A percentile compares a stretch with the other conserved stretches of the same genome.
Evolutionary conservation across 2,797 vertebrate species (phyloP).

Genomic region (Eidolon dupreanum): DNA sequence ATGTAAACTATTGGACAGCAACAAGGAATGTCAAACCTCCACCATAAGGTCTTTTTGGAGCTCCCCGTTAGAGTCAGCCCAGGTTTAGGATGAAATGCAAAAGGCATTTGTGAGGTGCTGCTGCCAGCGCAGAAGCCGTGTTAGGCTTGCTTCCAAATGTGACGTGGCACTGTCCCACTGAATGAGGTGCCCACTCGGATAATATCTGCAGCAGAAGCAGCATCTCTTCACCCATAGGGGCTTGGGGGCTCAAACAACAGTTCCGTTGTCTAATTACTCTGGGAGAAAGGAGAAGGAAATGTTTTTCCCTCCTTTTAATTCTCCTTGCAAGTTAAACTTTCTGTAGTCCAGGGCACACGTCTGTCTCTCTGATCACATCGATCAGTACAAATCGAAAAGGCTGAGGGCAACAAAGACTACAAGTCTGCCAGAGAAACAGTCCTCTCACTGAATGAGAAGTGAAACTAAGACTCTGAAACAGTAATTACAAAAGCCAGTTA

Average conservation of each 20-base stretch:
- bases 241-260: background rate
- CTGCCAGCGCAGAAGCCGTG: background rate
- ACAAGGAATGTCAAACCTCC: background rate
- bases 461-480: background rate
- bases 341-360: background rate
- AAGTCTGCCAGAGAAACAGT: background rate
- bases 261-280: background rate
- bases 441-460: background rate
- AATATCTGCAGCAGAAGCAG: background rate
- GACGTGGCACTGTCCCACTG: background rate
- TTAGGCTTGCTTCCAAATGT: background rate
- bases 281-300: background rate
- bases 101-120: background rate
- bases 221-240: background rate
- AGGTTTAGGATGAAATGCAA: constrained; percentile 8
- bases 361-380: background rate
- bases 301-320: background rate
- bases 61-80: background rate
- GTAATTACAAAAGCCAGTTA: background rate
- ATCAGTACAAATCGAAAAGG: background rate
- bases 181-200: rapidly evolving
- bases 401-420: background rate
- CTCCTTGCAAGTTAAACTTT: background rate
- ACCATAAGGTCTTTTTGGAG: background rate
- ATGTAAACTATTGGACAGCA: background rate